Percentiles rank a stretch among this genome's conserved stretches.
Conservation (phyloP, 1,140 invertebrate species). For the Fopius arisanus region DNA sequence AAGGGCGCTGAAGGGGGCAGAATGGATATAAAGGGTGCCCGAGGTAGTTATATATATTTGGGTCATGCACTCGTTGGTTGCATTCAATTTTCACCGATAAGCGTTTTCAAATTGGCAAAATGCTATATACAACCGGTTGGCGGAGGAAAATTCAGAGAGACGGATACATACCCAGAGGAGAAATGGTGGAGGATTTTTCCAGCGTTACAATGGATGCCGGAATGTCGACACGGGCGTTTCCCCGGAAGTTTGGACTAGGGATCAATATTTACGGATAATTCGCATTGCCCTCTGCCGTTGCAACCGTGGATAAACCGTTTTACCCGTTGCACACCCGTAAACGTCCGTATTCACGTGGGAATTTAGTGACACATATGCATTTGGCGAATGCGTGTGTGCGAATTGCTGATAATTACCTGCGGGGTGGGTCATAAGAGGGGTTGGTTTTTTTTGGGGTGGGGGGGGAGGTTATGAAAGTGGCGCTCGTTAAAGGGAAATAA, state of each 20-base stretch:
- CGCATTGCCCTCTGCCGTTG: neutral
- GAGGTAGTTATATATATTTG: neutral
- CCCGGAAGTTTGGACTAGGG: slow-evolving; percentile 23
- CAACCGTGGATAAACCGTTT: neutral
- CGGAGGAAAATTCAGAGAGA: neutral
- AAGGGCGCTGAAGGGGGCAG: no score
- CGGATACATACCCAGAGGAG: neutral
- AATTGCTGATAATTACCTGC: neutral
- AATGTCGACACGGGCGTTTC: slow-evolving; percentile 1
- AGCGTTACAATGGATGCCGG: slow-evolving; percentile 1
- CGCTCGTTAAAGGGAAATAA: neutral
- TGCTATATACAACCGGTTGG: neutral
- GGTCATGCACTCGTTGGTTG: slow-evolving; percentile 3
- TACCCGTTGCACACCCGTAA: neutral
- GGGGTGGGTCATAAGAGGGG: neutral
- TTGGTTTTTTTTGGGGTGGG: neutral
- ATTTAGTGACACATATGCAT: neutral
- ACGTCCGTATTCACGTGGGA: neutral
- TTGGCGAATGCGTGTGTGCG: neutral
- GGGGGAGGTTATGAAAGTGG: neutral
- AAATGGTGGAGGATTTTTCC: neutral
- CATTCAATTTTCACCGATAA: neutral
- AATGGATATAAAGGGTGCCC: no score
- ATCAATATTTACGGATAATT: slow-evolving; percentile 30
- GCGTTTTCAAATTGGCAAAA: slow-evolving; percentile 4